Conservation (phyloP, 2,797 vertebrate species). For the Gymnothorax reevesii region DNA sequence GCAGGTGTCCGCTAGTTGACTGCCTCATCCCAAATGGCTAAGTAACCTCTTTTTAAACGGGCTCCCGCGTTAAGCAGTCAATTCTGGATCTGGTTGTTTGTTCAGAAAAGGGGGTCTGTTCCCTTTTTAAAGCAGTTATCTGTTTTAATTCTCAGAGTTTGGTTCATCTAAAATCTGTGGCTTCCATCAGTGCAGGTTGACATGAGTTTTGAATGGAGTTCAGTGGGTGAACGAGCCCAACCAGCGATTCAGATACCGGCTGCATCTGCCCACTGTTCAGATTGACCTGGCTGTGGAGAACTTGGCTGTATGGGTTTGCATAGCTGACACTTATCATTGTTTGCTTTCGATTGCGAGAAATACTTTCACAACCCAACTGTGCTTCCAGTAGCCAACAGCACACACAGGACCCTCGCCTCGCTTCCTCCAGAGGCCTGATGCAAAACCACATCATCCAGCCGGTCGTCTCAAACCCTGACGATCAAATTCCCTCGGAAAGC, state of each 20-base stretch:
- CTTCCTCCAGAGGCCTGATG: not conserved
- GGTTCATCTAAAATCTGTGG: not conserved
- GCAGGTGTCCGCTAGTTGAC: not conserved
- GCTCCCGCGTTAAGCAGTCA: not conserved
- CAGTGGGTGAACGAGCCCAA: not conserved
- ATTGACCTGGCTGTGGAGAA: not conserved
- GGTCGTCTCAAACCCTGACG: conserved; percentile 10
- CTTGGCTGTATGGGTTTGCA: not conserved
- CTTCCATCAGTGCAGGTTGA: not conserved
- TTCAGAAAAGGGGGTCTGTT: not conserved
- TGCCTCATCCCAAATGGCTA: not conserved
- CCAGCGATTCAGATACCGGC: not conserved
- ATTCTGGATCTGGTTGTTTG: not conserved
- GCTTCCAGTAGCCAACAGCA: not conserved
- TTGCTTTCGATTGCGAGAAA: not conserved
- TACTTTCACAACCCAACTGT: not conserved
- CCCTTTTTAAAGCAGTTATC: not conserved
- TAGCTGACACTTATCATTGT: not conserved
- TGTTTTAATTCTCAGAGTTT: not conserved
- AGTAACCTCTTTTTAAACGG: not conserved
- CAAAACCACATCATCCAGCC: conserved; percentile 24
- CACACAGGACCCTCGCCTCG: not conserved
- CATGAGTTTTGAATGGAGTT: not conserved
- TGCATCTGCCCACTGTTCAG: not conserved
- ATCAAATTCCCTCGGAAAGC: conserved; percentile 36